Percentiles rank a stretch among this genome's conserved stretches.
Conservation (phyloP, 2,113 vertebrate species). For the Ceyx margarethae region DNA sequence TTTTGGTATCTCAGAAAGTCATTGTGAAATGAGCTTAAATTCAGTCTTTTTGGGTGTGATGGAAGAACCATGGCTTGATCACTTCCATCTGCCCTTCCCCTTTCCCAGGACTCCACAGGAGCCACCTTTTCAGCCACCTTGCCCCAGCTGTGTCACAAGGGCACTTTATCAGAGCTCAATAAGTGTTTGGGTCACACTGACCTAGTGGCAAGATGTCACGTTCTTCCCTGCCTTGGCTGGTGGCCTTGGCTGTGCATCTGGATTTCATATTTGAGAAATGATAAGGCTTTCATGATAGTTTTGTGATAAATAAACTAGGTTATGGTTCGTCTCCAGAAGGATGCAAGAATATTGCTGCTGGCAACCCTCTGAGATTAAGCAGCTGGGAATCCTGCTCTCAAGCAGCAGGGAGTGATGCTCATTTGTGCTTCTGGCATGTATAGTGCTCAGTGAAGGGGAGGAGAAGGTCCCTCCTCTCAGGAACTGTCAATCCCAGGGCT, state of each 20-base stretch:
- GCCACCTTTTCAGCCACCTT: neutral
- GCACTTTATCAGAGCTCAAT: slow-evolving; percentile 18
- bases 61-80: neutral
- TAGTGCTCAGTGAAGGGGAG: neutral
- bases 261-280: slow-evolving; percentile 32
- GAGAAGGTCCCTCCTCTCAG: neutral
- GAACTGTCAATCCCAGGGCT: neutral
- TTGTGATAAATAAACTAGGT: slow-evolving; percentile 31
- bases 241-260: slow-evolving; percentile 40
- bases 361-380: neutral
- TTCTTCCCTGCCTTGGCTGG: slow-evolving; percentile 17
- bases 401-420: accelerated
- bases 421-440: neutral
- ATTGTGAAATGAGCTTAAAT: neutral
- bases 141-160: neutral
- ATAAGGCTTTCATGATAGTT: slow-evolving; percentile 28
- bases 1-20: neutral
- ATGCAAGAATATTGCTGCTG: neutral
- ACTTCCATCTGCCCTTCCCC: neutral
- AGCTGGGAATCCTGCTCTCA: neutral
- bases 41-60: neutral
- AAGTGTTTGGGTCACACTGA: slow-evolving; percentile 19
- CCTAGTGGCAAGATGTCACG: neutral
- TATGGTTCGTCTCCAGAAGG: neutral
- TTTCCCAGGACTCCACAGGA: neutral